phyloP scores from a whole-genome alignment of 1,140 invertebrate species.

The Manduca sexta region DNA sequence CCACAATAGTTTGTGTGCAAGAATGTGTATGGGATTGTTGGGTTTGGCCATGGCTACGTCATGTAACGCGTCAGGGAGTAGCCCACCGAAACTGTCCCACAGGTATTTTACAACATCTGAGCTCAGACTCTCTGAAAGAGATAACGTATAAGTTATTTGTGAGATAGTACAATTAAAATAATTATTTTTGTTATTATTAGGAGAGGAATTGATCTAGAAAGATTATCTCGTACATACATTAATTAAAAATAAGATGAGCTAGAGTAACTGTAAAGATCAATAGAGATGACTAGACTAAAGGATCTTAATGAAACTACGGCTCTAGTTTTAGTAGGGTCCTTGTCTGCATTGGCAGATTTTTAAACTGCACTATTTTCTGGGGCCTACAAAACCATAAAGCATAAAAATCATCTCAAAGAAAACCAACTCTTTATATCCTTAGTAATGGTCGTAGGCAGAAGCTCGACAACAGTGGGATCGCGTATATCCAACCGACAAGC shows the following conservation, averaged over 20 bases:
- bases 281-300: too few species aligned
- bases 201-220: too few species aligned
- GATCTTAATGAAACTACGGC: too few species aligned
- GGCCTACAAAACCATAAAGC: too few species aligned
- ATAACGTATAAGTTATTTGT: background rate
- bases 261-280: too few species aligned
- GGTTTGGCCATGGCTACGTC: conserved; percentile 32
- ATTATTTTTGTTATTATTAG: too few species aligned
- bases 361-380: too few species aligned
- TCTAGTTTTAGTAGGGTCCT: too few species aligned
- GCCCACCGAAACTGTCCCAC: conserved; percentile 42
- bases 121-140: conserved; percentile 29
- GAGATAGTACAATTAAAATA: background rate
- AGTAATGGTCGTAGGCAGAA: conserved; percentile 22
- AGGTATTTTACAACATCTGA: conserved; percentile 37
- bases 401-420: too few species aligned
- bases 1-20: conserved; percentile 40
- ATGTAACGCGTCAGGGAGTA: conserved; percentile 38
- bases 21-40: conserved; percentile 45
- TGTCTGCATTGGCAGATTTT: too few species aligned
- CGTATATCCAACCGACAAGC: conserved; percentile 29
- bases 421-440: conserved; percentile 36
- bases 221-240: too few species aligned
- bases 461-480: conserved; percentile 17
- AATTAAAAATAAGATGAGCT: too few species aligned